Conservation (phyloP, 2,797 vertebrate species). For the Leucoraja ocellata region DNA sequence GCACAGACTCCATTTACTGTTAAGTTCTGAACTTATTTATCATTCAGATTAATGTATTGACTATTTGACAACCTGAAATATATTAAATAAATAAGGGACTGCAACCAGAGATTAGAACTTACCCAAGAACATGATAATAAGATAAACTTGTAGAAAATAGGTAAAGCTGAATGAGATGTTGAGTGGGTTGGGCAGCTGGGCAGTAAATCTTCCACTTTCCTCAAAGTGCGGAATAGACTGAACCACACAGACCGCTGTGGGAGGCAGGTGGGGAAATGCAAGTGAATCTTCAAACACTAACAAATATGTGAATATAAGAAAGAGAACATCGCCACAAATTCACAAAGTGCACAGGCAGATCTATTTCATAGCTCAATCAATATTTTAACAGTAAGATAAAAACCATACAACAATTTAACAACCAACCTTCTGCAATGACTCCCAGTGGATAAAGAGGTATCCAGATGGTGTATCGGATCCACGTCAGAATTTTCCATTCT, state of each 20-base stretch:
- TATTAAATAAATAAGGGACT: background rate
- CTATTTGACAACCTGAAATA: background rate
- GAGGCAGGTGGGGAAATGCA: background rate
- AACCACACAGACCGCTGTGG: conserved; percentile 74
- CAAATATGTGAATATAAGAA: conserved; percentile 4
- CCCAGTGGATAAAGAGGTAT: conserved; percentile 88
- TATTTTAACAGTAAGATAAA: background rate
- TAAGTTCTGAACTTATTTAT: background rate
- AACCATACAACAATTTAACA: background rate
- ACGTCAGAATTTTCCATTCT: conserved; percentile 87
- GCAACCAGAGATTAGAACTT: conserved; percentile 49
- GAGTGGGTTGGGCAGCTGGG: conserved; percentile 72
- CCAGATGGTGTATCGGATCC: conserved; percentile 88
- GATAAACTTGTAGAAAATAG: conserved; percentile 71
- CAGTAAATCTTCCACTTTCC: conserved; percentile 73
- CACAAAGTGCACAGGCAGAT: background rate
- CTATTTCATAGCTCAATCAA: background rate
- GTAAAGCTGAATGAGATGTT: conserved; percentile 78
- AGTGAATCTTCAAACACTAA: background rate
- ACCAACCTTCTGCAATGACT: conserved; percentile 79
- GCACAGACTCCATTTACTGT: background rate
- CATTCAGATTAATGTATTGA: background rate
- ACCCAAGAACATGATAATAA: conserved; percentile 80
- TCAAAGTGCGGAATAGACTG: conserved; percentile 85
- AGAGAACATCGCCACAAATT: background rate